phyloP scores from a whole-genome alignment of 2,797 vertebrate genomes.

The Gouania willdenowi region DNA sequence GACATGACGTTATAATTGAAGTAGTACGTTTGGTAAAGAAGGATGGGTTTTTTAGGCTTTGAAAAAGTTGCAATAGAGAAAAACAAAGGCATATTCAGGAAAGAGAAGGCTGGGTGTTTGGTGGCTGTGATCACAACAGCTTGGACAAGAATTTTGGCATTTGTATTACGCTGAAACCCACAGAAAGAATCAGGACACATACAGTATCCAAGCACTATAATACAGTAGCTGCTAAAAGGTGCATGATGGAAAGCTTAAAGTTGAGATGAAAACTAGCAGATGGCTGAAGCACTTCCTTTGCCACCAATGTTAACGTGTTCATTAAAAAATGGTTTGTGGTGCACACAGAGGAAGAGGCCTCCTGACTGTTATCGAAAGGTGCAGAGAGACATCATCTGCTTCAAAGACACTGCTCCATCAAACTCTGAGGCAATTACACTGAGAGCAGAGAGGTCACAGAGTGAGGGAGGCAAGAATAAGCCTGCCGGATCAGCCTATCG shows the following conservation, averaged over 20 bases:
- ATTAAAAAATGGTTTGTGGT: conserved; percentile 30
- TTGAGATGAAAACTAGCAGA: conserved; percentile 66
- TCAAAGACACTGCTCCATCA: conserved; percentile 61
- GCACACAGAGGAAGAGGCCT: conserved; percentile 20
- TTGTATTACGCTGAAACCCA: conserved; percentile 46
- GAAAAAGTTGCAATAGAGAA: conserved; percentile 22
- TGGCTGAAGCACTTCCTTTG: conserved; percentile 42
- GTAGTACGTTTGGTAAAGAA: conserved; percentile 33
- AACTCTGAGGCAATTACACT: conserved; percentile 61
- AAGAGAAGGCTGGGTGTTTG: conserved; percentile 29
- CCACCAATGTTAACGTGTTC: conserved; percentile 38
- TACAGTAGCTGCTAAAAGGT: conserved; percentile 59
- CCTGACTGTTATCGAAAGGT: conserved; percentile 50
- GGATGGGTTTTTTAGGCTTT: conserved; percentile 24
- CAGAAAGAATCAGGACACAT: conserved; percentile 24
- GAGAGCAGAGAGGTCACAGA: conserved; percentile 58
- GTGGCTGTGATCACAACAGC: conserved; percentile 53
- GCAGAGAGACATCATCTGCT: conserved; percentile 53
- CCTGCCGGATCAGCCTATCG: conserved; percentile 58
- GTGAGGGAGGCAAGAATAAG: conserved; percentile 25
- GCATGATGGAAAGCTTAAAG: conserved; percentile 51
- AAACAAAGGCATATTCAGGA: conserved; percentile 43
- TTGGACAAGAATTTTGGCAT: conserved; percentile 45
- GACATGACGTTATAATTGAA: conserved; percentile 35
- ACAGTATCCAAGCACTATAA: conserved; percentile 35